phyloP scores from a whole-genome alignment of 1,140 invertebrate species.

The Caenorhabditis inopinata region DNA sequence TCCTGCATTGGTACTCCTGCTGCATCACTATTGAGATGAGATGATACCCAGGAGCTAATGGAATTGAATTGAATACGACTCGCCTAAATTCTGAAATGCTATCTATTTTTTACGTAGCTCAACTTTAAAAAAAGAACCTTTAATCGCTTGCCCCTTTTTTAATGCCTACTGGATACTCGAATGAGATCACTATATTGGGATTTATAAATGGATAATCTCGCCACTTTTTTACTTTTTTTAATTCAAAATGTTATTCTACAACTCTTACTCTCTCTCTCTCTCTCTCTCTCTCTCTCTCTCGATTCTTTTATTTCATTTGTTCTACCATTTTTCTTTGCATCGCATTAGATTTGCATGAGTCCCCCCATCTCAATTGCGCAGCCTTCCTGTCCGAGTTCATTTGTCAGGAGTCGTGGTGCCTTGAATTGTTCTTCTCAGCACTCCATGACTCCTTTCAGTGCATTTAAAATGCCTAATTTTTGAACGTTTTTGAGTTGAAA shows the following conservation, averaged over 20 bases:
- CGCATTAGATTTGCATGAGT: constrained; percentile 25
- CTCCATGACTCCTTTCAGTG: too few relatives aligned
- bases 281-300: too few relatives aligned
- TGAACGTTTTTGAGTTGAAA: constrained; percentile 27
- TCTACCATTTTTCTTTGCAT: constrained; percentile 19
- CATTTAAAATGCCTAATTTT: constrained; percentile 3
- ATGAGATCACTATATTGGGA: constrained; percentile 7
- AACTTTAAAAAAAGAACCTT: neutral
- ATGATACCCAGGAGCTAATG: too few relatives aligned
- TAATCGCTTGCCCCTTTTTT: neutral
- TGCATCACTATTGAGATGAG: too few relatives aligned
- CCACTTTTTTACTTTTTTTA: neutral
- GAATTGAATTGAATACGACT: too few relatives aligned
- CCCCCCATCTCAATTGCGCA: neutral
- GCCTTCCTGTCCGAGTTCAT: neutral
- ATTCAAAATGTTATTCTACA: neutral
- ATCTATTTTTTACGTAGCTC: neutral
- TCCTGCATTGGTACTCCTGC: too few relatives aligned
- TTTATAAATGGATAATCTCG: constrained; percentile 17
- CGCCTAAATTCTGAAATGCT: too few relatives aligned
- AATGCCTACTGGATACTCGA: neutral
- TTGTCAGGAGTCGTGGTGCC: neutral
- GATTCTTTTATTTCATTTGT: neutral
- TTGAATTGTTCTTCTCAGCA: too few relatives aligned
- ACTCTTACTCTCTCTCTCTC: neutral